Evolutionary conservation across 2,888 invertebrate genomes (phyloP).

Genomic region (Gisinianus flammeolus): DNA sequence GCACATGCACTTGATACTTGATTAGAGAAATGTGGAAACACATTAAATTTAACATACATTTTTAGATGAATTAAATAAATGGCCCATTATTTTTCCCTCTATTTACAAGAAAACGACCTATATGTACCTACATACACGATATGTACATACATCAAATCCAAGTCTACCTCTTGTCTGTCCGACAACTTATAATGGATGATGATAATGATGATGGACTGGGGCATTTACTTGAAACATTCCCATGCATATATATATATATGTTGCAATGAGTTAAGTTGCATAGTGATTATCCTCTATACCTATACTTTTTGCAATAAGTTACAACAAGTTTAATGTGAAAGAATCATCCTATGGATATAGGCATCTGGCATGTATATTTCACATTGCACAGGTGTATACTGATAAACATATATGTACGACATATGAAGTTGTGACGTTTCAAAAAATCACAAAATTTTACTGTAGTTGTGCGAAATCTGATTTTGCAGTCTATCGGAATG

Average conservation of each 20-base stretch:
- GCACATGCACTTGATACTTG: background rate
- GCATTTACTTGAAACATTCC: background rate
- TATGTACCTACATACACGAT: background rate
- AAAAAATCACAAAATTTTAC: too few relatives aligned
- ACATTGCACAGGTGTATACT: background rate
- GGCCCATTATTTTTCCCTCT: too few relatives aligned
- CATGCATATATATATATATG: too few relatives aligned
- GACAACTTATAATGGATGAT: background rate
- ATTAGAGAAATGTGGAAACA: background rate
- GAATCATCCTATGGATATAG: too few relatives aligned
- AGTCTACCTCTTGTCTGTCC: background rate
- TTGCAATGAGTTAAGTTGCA: too few relatives aligned
- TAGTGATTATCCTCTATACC: too few relatives aligned
- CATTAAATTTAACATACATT: background rate
- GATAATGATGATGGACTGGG: background rate
- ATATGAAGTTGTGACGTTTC: too few relatives aligned
- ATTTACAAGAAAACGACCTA: too few relatives aligned
- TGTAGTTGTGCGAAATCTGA: too few relatives aligned
- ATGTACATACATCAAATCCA: background rate
- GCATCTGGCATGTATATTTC: background rate
- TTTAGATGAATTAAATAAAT: too few relatives aligned
- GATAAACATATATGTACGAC: background rate
- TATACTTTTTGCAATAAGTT: too few relatives aligned
- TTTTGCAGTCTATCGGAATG: background rate
- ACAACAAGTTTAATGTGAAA: too few relatives aligned